These are phyloP conservation scores for Rostratula benghalensis DNA, from an alignment of 2,113 vertebrate genomes.

Conservation along the genomic window DNA sequence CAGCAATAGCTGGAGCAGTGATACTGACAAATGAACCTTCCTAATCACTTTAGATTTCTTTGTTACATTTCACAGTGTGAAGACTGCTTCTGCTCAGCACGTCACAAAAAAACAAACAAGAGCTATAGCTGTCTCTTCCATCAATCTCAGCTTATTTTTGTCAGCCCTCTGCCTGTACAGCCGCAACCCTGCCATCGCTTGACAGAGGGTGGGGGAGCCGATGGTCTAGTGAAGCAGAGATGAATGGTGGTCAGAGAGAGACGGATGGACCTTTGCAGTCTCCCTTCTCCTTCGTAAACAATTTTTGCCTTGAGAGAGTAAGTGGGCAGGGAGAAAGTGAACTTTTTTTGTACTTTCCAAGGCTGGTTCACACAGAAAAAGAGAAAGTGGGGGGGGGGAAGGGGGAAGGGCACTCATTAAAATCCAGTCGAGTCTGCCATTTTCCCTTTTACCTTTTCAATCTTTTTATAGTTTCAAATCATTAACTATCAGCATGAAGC, in stretches of 20 bases:
- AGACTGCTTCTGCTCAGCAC: slow-evolving; percentile 81
- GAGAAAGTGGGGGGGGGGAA: slow-evolving; percentile 8
- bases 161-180: slow-evolving; percentile 49
- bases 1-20: slow-evolving; percentile 75
- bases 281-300: slow-evolving; percentile 41
- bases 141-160: slow-evolving; percentile 80
- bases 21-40: slow-evolving; percentile 81
- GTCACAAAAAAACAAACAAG: slow-evolving; percentile 80
- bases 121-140: slow-evolving; percentile 61
- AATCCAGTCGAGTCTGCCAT: slow-evolving; percentile 78
- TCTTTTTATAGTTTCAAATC: slow-evolving; percentile 84
- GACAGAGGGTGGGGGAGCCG: background rate
- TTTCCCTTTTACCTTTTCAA: slow-evolving; percentile 80
- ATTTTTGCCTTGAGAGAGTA: slow-evolving; percentile 26
- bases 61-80: slow-evolving; percentile 84
- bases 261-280: slow-evolving; percentile 17
- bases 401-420: slow-evolving; percentile 73
- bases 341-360: slow-evolving; percentile 61
- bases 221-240: background rate
- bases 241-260: slow-evolving; percentile 22
- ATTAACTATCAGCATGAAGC: slow-evolving; percentile 83
- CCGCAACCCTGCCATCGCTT: background rate
- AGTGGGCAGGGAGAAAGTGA: background rate
- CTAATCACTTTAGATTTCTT: slow-evolving; percentile 82
- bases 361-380: slow-evolving; percentile 29